Base-by-base conservation (phyloP, 2,797 vertebrate species). In the Spinus pinus region DNA sequence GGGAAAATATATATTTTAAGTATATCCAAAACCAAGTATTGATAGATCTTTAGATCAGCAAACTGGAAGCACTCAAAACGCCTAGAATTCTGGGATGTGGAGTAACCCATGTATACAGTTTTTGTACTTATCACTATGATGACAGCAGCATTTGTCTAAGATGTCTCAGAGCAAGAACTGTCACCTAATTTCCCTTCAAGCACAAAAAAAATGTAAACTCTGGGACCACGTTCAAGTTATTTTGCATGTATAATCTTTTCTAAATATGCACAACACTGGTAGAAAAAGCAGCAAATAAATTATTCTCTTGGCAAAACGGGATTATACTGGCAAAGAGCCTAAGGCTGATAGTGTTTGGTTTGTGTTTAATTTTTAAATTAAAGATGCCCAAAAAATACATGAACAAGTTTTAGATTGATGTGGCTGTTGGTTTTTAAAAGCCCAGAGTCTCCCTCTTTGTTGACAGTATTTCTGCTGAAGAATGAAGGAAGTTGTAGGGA, bases 281-380 rank as follows among this genome's bases (percentile, higher is more conserved):
- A 56, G 49, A 47, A 80, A 93, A 93, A 92, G 21, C 21, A 87
- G 21, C 21, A 87, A 72, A 22, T 7, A 93, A 79, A 56, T 31
- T 0, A 64, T 18, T 70, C 21, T 22, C 18, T 18, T 50, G 42
- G 25, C 12, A 85, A 85, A 94, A 88, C 0, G 2, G 7, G 19
- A 56, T 49, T 54, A 58, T 21, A 37, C 15, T 39, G 56, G 35
- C 42, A 79, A 94, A 72, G 22, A 6, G 9, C 33, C 30, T 46
- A 57, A 69, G 44, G 41, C 24, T 91, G 28, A 70, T 20, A 5
- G 16, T 23, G 5, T 27, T 71, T 83, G 30, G 21, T 51, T 64
- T 65, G 33, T 51, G 31, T 31, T 33, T 57, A 41, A n/a, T 57
- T 58, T 86, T 77, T 44, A 8, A 24, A 81, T 35, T 56, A 46